Conservation (phyloP, 2,113 vertebrate species). For the Bubo blakistoni region DNA sequence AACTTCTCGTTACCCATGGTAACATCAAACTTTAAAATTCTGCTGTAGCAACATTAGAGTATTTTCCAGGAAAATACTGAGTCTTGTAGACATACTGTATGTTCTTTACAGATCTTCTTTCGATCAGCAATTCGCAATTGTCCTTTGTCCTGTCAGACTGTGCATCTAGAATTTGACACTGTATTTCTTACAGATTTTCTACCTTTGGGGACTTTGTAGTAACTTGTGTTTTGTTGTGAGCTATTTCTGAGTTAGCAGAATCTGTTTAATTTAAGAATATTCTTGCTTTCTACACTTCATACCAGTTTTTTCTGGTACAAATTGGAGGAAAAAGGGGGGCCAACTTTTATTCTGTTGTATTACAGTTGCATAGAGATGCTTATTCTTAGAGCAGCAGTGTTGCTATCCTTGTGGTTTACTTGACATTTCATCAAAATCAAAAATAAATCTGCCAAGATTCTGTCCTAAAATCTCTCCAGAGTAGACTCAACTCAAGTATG, state of each 20-base stretch:
- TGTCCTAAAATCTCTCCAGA: background rate
- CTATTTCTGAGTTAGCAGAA: background rate
- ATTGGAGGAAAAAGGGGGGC: background rate
- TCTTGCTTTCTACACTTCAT: background rate
- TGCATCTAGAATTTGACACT: background rate
- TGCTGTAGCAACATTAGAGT: background rate
- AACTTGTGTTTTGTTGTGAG: background rate
- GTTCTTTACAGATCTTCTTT: background rate
- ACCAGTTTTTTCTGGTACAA: background rate
- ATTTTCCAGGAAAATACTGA: background rate
- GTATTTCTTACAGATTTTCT: background rate
- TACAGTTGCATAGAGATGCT: background rate
- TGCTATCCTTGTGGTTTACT: background rate
- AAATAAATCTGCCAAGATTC: slow-evolving; percentile 35
- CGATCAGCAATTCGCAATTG: background rate
- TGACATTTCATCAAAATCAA: slow-evolving; percentile 37
- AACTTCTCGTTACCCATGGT: background rate
- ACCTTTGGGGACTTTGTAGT: background rate
- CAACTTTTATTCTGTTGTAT: background rate
- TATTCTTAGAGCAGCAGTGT: slow-evolving; percentile 12
- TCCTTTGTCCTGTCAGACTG: background rate
- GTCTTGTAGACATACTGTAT: background rate
- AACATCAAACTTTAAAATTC: background rate
- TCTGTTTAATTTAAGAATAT: background rate
- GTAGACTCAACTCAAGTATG: background rate